Evolutionary conservation across 2,888 invertebrate species (phyloP).

Genomic region (Cheilosia scutellata): DNA sequence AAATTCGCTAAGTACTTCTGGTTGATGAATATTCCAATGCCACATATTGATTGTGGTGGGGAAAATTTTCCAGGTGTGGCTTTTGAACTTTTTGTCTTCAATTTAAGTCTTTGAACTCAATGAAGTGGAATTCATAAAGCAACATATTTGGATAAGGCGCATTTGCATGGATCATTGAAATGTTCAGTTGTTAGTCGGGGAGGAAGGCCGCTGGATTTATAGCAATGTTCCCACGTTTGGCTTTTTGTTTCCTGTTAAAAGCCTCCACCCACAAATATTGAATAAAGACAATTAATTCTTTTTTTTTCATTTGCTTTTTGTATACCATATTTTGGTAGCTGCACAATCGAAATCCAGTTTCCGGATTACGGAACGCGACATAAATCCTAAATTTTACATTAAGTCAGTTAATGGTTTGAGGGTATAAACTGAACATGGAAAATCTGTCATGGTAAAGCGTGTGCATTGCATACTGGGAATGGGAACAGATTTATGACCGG

Average conservation of each 20-base stretch:
- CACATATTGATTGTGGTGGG: background rate
- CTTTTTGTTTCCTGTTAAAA: too few relatives aligned
- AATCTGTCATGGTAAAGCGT: conserved; percentile 3
- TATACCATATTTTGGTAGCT: background rate
- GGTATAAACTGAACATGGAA: conserved; percentile 4
- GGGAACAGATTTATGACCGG: conserved; percentile 35
- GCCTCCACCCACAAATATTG: background rate
- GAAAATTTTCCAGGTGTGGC: background rate
- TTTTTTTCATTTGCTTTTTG: too few relatives aligned
- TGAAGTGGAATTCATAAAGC: conserved; percentile 15
- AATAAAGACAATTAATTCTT: too few relatives aligned
- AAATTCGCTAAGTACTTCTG: background rate
- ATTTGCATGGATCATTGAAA: conserved; percentile 18
- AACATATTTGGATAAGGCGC: background rate
- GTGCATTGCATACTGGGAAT: background rate
- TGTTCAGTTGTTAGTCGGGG: background rate
- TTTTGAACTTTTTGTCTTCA: background rate
- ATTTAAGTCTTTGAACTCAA: background rate
- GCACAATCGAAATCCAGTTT: conserved; percentile 2
- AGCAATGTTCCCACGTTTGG: too few relatives aligned
- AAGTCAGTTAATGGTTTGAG: background rate
- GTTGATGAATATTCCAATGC: background rate
- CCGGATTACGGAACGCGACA: conserved; percentile 7
- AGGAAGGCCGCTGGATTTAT: too few relatives aligned
- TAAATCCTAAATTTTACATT: conserved; percentile 24